These are phyloP conservation scores for Mizuhopecten yessoensis DNA, from an alignment of 1,140 invertebrate genomes.

Conservation along the genomic window DNA sequence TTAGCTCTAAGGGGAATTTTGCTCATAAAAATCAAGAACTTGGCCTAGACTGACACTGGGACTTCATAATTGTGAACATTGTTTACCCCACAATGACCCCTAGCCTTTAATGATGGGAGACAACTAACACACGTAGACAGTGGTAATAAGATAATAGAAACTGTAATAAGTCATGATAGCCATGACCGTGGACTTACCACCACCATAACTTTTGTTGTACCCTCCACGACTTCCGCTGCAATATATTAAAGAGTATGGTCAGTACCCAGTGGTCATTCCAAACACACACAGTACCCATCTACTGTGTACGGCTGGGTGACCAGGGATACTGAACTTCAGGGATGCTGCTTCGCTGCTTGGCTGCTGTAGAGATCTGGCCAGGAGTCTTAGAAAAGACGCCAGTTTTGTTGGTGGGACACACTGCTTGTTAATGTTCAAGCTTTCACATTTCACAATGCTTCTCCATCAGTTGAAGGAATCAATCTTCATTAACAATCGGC, in stretches of 20 bases:
- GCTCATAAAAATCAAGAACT: no score
- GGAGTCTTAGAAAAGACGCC: not conserved
- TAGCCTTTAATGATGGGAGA: not conserved
- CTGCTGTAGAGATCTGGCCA: not conserved
- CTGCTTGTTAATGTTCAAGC: not conserved
- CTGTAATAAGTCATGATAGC: constrained; percentile 51
- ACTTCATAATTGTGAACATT: no score
- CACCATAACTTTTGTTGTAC: constrained; percentile 77
- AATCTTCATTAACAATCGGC: not conserved
- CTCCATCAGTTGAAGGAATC: not conserved
- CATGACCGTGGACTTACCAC: constrained; percentile 75
- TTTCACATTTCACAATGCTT: not conserved
- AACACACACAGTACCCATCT: constrained; percentile 24
- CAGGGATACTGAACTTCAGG: constrained; percentile 44
- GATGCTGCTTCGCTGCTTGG: constrained; percentile 4
- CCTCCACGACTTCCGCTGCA: constrained; percentile 79
- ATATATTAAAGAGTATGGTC: constrained; percentile 64
- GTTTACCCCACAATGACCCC: not conserved
- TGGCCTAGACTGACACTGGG: no score
- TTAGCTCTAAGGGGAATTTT: no score
- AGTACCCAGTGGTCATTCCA: constrained; percentile 44
- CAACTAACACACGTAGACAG: constrained; percentile 33
- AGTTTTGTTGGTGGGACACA: constrained; percentile 14
- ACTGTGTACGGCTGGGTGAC: constrained; percentile 41
- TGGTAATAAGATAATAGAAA: constrained; percentile 51